A percentile compares a stretch with the other conserved stretches of the same genome.
phyloP scores from a whole-genome alignment of 2,888 invertebrate genomes.

The Marronus borbonicus region DNA sequence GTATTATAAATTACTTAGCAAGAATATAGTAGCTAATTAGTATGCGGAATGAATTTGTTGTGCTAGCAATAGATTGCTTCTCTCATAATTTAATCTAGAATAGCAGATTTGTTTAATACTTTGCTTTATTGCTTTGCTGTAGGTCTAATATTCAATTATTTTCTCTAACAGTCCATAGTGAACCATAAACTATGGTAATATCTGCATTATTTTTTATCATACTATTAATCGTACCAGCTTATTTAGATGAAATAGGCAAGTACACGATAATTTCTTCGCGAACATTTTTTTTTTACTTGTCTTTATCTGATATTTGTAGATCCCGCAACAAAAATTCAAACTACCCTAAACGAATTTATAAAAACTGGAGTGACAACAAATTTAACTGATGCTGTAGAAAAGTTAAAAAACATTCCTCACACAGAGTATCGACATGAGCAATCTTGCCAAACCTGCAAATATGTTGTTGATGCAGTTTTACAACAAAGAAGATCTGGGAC shows the following conservation, averaged over 20 bases:
- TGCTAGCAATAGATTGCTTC: neutral
- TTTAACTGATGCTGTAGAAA: conserved; percentile 44
- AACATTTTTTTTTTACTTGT: neutral
- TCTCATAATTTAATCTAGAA: neutral
- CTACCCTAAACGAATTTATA: conserved; percentile 48
- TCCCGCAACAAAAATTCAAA: conserved; percentile 26
- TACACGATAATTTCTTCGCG: neutral
- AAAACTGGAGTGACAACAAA: conserved; percentile 45
- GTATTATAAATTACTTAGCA: neutral
- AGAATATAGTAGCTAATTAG: neutral
- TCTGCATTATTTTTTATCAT: neutral
- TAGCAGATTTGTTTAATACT: neutral
- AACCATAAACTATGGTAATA: neutral
- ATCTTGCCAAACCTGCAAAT: conserved; percentile 51
- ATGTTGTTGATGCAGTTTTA: conserved; percentile 50
- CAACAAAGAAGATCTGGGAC: conserved; percentile 47
- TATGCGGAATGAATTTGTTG: neutral
- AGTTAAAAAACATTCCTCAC: conserved; percentile 47
- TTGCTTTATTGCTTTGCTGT: neutral
- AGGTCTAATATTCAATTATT: neutral
- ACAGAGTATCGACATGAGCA: conserved; percentile 42
- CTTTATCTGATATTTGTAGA: neutral
- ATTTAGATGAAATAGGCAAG: neutral
- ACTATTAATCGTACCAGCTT: neutral
- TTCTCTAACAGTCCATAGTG: neutral